These are phyloP conservation scores for Rhinolophus sinicus DNA, from an alignment of 2,113 vertebrate species.

Conservation along the genomic window DNA sequence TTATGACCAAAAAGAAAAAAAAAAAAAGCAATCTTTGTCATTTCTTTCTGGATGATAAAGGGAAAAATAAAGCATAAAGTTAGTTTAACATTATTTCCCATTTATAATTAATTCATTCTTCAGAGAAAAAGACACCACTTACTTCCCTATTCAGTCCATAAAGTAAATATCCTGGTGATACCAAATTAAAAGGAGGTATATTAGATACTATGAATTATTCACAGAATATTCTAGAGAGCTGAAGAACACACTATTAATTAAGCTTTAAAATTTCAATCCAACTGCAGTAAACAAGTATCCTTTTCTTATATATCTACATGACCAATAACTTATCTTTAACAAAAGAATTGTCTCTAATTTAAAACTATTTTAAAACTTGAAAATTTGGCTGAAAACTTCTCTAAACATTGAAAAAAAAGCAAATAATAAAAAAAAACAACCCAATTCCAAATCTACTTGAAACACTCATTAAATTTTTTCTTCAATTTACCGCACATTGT, in stretches of 20 bases:
- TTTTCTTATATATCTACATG: not conserved
- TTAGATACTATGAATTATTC: slow-evolving; percentile 83
- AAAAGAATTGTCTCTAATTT: slow-evolving; percentile 4
- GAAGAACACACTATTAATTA: slow-evolving; percentile 72
- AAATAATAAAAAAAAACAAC: not conserved
- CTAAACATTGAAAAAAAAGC: not conserved
- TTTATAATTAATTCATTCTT: slow-evolving; percentile 78
- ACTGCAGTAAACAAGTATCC: not conserved
- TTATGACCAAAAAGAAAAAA: slow-evolving; percentile 30
- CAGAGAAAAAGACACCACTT: slow-evolving; percentile 75
- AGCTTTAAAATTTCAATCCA: slow-evolving; percentile 73
- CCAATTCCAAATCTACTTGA: not conserved
- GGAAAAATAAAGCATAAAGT: slow-evolving; percentile 31
- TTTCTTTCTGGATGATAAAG: slow-evolving; percentile 23
- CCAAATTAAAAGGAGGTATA: slow-evolving; percentile 77
- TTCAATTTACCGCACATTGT: not conserved
- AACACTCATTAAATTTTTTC: not conserved
- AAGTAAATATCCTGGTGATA: slow-evolving; percentile 78
- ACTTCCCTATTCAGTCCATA: slow-evolving; percentile 77
- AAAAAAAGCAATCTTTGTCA: slow-evolving; percentile 51
- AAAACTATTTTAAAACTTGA: not conserved
- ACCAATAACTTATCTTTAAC: not conserved
- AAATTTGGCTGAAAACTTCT: not conserved
- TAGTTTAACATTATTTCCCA: slow-evolving; percentile 76
- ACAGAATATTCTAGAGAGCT: slow-evolving; percentile 66